A percentile compares a stretch with the other conserved stretches of the same genome.
phyloP scores from a whole-genome alignment of 2,888 invertebrate genomes.

The Cosmopolites sordidus region DNA sequence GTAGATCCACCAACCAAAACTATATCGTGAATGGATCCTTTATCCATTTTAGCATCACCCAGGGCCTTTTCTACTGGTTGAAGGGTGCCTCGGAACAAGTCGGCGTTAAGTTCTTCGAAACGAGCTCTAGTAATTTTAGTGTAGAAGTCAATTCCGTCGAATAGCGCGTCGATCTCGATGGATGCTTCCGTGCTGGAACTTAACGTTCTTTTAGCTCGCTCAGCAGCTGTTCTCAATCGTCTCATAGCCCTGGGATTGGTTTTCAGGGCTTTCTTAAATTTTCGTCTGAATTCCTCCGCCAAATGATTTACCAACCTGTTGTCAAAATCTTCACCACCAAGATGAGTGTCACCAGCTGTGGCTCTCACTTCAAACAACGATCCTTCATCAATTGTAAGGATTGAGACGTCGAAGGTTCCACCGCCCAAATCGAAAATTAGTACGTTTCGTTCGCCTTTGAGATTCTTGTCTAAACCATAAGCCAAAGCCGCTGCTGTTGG shows the following conservation, averaged over 20 bases:
- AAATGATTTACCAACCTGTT: slow-evolving; percentile 57
- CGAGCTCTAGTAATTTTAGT: slow-evolving; percentile 68
- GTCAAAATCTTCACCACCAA: slow-evolving; percentile 70
- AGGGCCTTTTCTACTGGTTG: slow-evolving; percentile 71
- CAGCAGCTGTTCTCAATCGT: slow-evolving; percentile 69
- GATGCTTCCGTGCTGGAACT: slow-evolving; percentile 73
- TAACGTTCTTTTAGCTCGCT: slow-evolving; percentile 71
- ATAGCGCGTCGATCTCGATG: slow-evolving; percentile 71
- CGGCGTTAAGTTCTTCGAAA: slow-evolving; percentile 71
- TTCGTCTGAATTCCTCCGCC: slow-evolving; percentile 64
- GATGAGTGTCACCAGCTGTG: slow-evolving; percentile 80
- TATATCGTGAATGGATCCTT: slow-evolving; percentile 70
- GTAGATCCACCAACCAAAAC: slow-evolving; percentile 80
- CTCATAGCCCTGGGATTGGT: slow-evolving; percentile 59
- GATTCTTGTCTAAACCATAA: slow-evolving; percentile 36
- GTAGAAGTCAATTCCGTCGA: slow-evolving; percentile 70
- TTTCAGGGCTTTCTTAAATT: slow-evolving; percentile 65
- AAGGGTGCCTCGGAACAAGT: slow-evolving; percentile 64
- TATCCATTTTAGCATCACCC: slow-evolving; percentile 72
- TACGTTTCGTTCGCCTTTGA: slow-evolving; percentile 47
- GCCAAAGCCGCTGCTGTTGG: slow-evolving; percentile 48
- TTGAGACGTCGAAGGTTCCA: slow-evolving; percentile 77
- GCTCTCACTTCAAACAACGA: slow-evolving; percentile 52
- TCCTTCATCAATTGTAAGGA: slow-evolving; percentile 72
- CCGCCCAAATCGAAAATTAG: slow-evolving; percentile 63